These are phyloP conservation scores for Osmerus eperlanus DNA, from an alignment of 2,113 vertebrate genomes.

Conservation along the genomic window DNA sequence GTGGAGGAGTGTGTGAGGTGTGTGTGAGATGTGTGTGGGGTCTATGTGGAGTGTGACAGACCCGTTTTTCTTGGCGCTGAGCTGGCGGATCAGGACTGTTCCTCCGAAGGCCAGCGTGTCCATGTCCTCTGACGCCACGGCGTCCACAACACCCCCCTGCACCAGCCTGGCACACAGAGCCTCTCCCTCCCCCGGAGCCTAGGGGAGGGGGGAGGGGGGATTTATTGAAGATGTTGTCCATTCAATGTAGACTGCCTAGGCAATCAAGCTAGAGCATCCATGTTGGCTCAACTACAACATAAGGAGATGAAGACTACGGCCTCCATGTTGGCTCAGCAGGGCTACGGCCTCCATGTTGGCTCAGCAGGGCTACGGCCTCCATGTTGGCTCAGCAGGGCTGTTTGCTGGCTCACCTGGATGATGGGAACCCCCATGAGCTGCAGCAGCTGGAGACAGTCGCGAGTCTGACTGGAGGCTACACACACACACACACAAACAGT, in stretches of 20 bases:
- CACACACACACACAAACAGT: neutral
- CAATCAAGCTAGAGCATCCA: neutral
- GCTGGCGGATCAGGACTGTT: constrained; percentile 67
- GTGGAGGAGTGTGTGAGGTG: too few relatives aligned
- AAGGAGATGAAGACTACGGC: too few relatives aligned
- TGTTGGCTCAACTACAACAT: too few relatives aligned
- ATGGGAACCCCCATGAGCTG: constrained; percentile 72
- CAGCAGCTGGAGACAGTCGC: constrained; percentile 65
- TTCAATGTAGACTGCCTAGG: neutral
- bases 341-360: too few relatives aligned
- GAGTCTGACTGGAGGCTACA: constrained; percentile 59
- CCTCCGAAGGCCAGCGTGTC: constrained; percentile 79
- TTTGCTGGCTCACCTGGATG: constrained; percentile 60
- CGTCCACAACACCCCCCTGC: constrained; percentile 59
- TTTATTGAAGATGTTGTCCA: neutral
- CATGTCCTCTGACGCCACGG: constrained; percentile 81
- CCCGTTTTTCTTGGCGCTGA: constrained; percentile 68
- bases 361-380: too few relatives aligned
- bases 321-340: too few relatives aligned
- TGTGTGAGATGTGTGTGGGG: too few relatives aligned
- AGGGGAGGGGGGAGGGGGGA: neutral
- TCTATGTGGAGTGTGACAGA: constrained; percentile 16
- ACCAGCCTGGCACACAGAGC: constrained; percentile 74
- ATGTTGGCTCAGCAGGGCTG: too few relatives aligned
- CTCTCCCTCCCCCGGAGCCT: constrained; percentile 79